Conservation (phyloP, 2,888 invertebrate genomes). For the Pseudoips prasinana region DNA sequence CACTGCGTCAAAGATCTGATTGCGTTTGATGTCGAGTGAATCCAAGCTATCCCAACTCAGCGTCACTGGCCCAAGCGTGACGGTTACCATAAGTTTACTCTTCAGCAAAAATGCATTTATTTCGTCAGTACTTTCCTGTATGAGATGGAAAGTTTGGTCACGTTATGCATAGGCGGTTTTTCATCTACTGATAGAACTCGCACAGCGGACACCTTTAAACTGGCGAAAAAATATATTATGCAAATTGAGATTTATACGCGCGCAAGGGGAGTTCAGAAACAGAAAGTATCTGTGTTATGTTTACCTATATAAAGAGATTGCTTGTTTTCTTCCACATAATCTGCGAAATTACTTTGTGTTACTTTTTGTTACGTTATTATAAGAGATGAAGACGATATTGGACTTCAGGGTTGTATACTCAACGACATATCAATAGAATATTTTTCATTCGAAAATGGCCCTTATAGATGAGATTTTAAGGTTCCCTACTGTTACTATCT, state of each 20-base stretch:
- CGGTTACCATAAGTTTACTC: too few species aligned
- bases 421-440: background rate
- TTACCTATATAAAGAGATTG: slow-evolving; percentile 21
- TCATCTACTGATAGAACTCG: slow-evolving; percentile 13
- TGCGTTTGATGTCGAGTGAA: too few species aligned
- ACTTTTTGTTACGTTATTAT: slow-evolving; percentile 7
- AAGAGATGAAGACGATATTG: slow-evolving; percentile 4
- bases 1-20: too few species aligned
- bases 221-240: slow-evolving; percentile 52
- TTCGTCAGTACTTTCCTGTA: too few species aligned
- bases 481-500: too few species aligned
- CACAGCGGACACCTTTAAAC: slow-evolving; percentile 42
- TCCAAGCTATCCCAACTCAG: too few species aligned
- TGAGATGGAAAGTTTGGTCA: too few species aligned
- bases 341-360: slow-evolving; percentile 18
- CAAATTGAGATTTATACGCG: slow-evolving; percentile 55
- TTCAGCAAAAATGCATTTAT: too few species aligned
- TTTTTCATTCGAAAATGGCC: slow-evolving; percentile 1
- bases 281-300: slow-evolving; percentile 33
- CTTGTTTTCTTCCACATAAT: slow-evolving; percentile 25
- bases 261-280: slow-evolving; percentile 40
- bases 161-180: slow-evolving; percentile 20
- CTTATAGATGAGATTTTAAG: too few species aligned
- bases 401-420: slow-evolving; percentile 1
- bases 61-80: too few species aligned